These are phyloP conservation scores for Lepidonotus clava DNA, from an alignment of 2,888 invertebrate genomes.

Conservation along the genomic window DNA sequence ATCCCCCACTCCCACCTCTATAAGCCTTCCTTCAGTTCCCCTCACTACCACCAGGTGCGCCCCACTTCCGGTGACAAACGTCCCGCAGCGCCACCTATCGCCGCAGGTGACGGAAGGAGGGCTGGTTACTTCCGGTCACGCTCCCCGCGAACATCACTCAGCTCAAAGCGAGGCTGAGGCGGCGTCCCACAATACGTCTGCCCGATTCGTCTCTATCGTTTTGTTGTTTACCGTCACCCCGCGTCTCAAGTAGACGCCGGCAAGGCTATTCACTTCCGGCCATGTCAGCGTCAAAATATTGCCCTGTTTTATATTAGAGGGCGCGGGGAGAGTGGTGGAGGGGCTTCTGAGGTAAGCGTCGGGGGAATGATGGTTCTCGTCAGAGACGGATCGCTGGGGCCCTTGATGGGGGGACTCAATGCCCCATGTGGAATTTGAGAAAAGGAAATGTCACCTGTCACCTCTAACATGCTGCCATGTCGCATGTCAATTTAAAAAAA, in stretches of 20 bases:
- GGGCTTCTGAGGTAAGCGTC: neutral
- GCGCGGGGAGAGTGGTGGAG: neutral
- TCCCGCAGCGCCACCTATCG: neutral
- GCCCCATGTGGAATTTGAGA: no score
- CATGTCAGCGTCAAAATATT: conserved; percentile 7
- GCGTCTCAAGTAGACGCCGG: neutral
- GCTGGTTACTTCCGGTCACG: neutral
- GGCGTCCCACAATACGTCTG: no score
- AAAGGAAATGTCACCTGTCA: no score
- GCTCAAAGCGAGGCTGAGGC: neutral
- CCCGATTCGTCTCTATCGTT: conserved; percentile 36
- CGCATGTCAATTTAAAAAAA: no score
- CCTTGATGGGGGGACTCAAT: no score
- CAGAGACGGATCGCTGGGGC: no score
- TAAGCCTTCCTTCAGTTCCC: no score
- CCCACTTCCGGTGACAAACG: neutral
- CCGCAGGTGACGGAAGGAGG: neutral
- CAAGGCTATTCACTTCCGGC: conserved; percentile 2
- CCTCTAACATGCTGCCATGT: no score
- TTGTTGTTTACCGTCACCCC: conserved; percentile 6
- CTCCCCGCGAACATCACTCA: neutral
- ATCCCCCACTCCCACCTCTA: neutral
- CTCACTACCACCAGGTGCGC: neutral
- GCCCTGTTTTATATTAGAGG: conserved; percentile 7
- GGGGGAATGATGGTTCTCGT: neutral